Evolutionary conservation across 2,888 invertebrate species (phyloP), one percentile per base, ranked within the genome.

Genomic region (Luperina testacea): DNA sequence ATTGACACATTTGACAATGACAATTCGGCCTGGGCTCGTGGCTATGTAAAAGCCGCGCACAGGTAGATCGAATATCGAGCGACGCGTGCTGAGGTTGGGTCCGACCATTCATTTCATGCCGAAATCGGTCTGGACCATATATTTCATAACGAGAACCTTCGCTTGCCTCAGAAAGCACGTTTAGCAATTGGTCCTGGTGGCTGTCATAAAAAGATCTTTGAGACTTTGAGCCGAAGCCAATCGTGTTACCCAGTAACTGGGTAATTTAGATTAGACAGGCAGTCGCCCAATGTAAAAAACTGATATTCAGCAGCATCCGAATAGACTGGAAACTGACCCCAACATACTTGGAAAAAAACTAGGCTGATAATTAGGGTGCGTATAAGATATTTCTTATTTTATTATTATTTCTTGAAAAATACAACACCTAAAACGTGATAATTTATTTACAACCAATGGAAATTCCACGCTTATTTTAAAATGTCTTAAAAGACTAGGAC

Each of bases 401-500:
- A 38, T 38, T 38, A 38, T 38, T 38, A 38, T 38, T 38, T 38
- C 7, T 38, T 38, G 3, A 45, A 45, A 11, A 45, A 32, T 7
- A 27, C 20, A 27, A 53, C 5, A 53, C 15, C 4, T 8, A 9
- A 27, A 68, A 9, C 13, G 15, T 7, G 27, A 9, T 27, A 0
- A 67, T 27, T 20, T 61, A n/a, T 27, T 27, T 72, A 27, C 20
- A 20, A 72, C 6, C 13, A 38, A 51, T 70, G 11, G 11, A 48
- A 61, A 63, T 17, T 63, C 8, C 1, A 20, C 0, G 9, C 1
- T 9, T 15, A 51, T 42, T 53, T 20, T 20, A n/a, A 7, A 24
- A 8, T 6, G 3, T 20, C 51, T 38, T 13, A 77, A 77, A 83
- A 77, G 27, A 32, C 48, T 32, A 3, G 32, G 15, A 45, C 51